Conservation (phyloP, 2,797 vertebrate genomes). For the Pseudochirops corinnae region DNA sequence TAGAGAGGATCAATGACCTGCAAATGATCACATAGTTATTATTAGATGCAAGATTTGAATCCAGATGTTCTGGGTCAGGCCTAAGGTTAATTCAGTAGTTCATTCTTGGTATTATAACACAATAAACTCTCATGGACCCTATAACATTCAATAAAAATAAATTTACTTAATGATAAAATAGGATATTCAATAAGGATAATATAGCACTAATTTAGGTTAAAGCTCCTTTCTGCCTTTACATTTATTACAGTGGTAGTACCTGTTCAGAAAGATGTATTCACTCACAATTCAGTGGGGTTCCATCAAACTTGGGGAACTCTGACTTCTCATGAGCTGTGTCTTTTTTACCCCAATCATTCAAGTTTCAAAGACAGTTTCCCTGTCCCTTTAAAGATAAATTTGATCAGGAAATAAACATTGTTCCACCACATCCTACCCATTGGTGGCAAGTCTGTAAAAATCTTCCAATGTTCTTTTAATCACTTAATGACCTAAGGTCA, state of each 20-base stretch:
- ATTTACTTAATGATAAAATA: neutral
- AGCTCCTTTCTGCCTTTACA: neutral
- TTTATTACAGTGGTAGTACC: neutral
- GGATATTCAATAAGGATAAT: neutral
- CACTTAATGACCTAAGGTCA: neutral
- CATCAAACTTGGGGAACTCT: neutral
- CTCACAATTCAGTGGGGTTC: neutral
- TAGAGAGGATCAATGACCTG: neutral
- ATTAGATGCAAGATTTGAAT: neutral
- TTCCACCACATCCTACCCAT: neutral
- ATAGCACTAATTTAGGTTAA: neutral
- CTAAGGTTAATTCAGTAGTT: neutral
- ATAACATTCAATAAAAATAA: neutral
- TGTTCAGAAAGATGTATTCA: neutral
- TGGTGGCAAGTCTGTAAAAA: neutral
- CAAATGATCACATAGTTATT: neutral
- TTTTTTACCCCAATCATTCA: neutral
- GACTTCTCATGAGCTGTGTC: neutral
- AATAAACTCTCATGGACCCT: neutral
- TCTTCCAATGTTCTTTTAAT: neutral
- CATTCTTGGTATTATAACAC: neutral
- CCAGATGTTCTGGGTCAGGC: neutral
- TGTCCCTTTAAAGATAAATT: neutral
- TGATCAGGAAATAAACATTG: neutral
- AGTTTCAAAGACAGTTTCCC: neutral